Evolutionary conservation across 2,888 invertebrate genomes (phyloP), one percentile per base, ranked within the genome.

Genomic region (Synergus itoensis): DNA sequence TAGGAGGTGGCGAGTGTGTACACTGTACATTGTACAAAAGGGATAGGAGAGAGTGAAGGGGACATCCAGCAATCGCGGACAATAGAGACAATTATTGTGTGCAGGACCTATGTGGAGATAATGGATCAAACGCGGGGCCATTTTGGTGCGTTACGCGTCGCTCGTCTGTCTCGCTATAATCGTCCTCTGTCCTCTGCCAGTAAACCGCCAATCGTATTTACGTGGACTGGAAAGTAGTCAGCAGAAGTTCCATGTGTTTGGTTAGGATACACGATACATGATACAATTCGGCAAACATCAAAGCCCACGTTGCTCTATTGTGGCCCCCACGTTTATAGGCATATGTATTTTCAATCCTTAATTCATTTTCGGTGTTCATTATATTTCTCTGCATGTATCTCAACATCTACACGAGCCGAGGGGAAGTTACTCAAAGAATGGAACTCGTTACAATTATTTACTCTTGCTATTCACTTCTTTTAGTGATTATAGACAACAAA

Each of bases 21-120:
- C 53, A n/a, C 7, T 53, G 53, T 53, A n/a, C 48, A 16, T 16
- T 48, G 21, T 62, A 80, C 78, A 78, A 80, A 79, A 80, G 82
- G 75, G 78, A 73, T 77, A 43, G 69, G 63, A 79, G 80, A 80
- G 76, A 79, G 57, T 62, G 80, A 82, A 77, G 36, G 80, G 65
- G 83, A 69, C 60, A 57, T 76, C 21, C 21, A 77, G 28, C 64
- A 45, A 69, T 79, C 77, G 76, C 64, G 69, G 83, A 86, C 86
- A 84, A 85, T 84, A 83, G 84, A 84, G 85, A 85, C 86, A 87
- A 87, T 87, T 87, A 87, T 86, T 86, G 82, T 84, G 85, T 83
- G 79, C 84, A 84, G 82, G 82, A 53, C 40, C 73, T 80, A 75
- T 81, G 81, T 81, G 81, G 79, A 84, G 87, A 87, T 86, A 86